Evolutionary conservation across 1,140 invertebrate species (phyloP), one percentile per base, ranked within the genome.

Genomic region (Drosophila sucinea): DNA sequence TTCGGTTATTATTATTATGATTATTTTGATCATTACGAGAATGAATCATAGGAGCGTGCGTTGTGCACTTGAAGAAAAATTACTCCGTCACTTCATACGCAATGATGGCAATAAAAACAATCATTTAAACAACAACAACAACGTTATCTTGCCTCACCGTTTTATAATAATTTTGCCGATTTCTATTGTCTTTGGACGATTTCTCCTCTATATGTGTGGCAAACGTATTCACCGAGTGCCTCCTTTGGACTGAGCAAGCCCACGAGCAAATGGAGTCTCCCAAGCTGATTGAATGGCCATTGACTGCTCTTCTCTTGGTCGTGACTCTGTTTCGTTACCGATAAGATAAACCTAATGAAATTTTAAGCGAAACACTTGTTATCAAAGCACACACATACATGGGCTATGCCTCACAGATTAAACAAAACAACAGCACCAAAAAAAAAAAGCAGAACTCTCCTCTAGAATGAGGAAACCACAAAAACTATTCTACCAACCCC

Each of bases 321-420:
- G 23, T 65, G 32, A 33, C 61, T 66, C 29, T 51, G 23, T 60
- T 64, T n/a, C 57, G 60, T 67, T 56, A 38, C 7, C 55, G 83
- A 87, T 87, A 89, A 87, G 83, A 87, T 87, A 87, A 87, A 58
- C 41, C 84, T 67, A 73, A 89, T 89, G 80, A 87, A 87, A 81
- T 71, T 80, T 87, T 71, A 87, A 87, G 83, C 80, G 84, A 83
- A 89, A 83, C 72, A 72, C 60, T 56, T 69, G 83, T 65, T 89
- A 86, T 86, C 83, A 83, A 70, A 75, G 65, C 1, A 41, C 47
- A 67, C 65, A 47, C 25, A 67, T 40, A 17, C 7, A 10, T 41
- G 27, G 33, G 23, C 38, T 70, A 65, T 67, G 61, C 61, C 67
- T 51, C 44, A 51, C 44, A 51, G 44, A 51, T 51, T 51, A 51